A percentile compares a stretch with the other conserved stretches of the same genome.
phyloP scores from a whole-genome alignment of 2,888 invertebrate species.

The Thereva nobilitata region DNA sequence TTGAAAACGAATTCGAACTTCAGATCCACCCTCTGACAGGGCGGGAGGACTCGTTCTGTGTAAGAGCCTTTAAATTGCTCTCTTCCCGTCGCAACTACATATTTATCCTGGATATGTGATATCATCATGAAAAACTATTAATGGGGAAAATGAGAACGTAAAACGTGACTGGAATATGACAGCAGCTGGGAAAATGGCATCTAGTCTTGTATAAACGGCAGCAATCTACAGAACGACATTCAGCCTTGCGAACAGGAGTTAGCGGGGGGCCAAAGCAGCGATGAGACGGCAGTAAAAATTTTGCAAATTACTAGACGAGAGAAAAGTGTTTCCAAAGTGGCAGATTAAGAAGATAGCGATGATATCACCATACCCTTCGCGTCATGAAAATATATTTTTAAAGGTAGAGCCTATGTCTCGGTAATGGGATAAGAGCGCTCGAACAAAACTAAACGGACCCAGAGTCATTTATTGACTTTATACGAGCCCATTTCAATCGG shows the following conservation, averaged over 20 bases:
- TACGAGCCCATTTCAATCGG: conserved; percentile 31
- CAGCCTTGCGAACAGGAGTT: too few relatives aligned
- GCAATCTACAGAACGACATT: too few relatives aligned
- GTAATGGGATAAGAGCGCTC: too few relatives aligned
- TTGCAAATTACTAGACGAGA: too few relatives aligned
- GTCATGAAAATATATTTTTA: too few relatives aligned
- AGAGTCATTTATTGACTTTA: conserved; percentile 16
- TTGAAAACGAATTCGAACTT: conserved; percentile 1
- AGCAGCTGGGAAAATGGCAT: conserved; percentile 11
- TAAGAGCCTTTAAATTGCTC: conserved; percentile 9
- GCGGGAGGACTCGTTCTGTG: conserved; percentile 6
- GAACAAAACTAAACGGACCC: conserved; percentile 14
- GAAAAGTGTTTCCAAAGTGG: too few relatives aligned
- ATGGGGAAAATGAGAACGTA: conserved; percentile 31
- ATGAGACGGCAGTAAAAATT: too few relatives aligned
- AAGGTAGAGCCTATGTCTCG: too few relatives aligned
- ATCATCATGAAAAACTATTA: conserved; percentile 31
- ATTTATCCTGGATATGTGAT: conserved; percentile 31
- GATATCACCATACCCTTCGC: too few relatives aligned
- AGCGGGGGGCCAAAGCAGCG: too few relatives aligned
- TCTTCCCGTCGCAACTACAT: conserved; percentile 2
- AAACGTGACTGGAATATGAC: conserved; percentile 33
- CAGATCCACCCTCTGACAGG: neutral
- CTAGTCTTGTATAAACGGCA: neutral
- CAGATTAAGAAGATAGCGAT: too few relatives aligned